Conservation (phyloP, 2,888 invertebrate genomes). For the Drosophila paramelanica region DNA sequence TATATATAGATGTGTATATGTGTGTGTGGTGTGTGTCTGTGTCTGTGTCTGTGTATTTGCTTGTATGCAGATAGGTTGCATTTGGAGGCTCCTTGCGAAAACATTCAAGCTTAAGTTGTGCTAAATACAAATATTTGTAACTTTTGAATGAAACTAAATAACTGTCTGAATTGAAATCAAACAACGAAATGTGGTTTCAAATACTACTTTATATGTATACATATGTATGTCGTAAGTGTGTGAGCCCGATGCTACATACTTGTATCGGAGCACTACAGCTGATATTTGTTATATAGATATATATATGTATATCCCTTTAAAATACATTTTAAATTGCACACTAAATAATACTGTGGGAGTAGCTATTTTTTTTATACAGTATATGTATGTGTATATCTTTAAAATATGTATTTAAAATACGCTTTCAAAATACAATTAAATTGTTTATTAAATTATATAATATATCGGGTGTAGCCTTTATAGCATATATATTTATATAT, state of each 20-base stretch:
- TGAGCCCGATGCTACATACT: conserved; percentile 2
- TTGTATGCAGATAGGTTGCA: not conserved
- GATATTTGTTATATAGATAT: conserved; percentile 30
- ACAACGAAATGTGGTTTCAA: conserved; percentile 3
- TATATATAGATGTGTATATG: conserved; percentile 5
- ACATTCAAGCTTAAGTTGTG: conserved; percentile 19
- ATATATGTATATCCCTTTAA: conserved; percentile 15
- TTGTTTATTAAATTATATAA: conserved; percentile 21
- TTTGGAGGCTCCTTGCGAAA: conserved; percentile 7
- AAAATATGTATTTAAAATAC: conserved; percentile 41
- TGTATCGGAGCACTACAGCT: conserved; percentile 18
- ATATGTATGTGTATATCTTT: conserved; percentile 26
- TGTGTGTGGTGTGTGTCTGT: conserved; percentile 1
- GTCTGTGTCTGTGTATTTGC: not conserved
- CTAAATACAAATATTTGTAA: conserved; percentile 10
- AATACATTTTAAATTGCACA: conserved; percentile 51
- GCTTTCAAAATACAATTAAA: conserved; percentile 29
- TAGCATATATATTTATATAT: conserved; percentile 8
- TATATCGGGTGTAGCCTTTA: conserved; percentile 3
- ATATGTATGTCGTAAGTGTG: not conserved
- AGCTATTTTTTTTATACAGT: conserved; percentile 31
- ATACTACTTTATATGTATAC: conserved; percentile 3
- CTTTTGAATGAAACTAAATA: not conserved
- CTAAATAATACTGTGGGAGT: conserved; percentile 58
- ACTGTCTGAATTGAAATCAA: not conserved